Percentiles rank a stretch among this genome's conserved stretches.
These are phyloP conservation scores for Mesocricetus auratus DNA, from an alignment of 2,113 vertebrate genomes.

Conservation along the genomic window DNA sequence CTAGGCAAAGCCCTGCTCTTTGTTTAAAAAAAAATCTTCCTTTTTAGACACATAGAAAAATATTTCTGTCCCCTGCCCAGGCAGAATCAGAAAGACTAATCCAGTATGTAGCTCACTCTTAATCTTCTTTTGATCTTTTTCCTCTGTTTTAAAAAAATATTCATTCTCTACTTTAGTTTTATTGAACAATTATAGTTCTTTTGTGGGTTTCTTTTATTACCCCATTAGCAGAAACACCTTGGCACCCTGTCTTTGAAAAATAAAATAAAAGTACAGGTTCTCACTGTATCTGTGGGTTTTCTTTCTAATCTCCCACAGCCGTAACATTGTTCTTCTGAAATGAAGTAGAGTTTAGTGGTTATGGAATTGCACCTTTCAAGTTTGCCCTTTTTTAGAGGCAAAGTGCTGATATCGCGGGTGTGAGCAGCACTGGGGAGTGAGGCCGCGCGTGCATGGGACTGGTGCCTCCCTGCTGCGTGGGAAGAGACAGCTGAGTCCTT, in stretches of 20 bases:
- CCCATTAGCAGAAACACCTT: conserved; percentile 55
- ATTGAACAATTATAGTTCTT: conserved; percentile 70
- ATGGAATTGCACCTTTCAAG: conserved; percentile 12
- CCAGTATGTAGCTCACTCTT: not conserved
- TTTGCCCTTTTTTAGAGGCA: not conserved
- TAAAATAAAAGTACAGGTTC: conserved; percentile 50
- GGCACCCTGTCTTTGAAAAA: conserved; percentile 66
- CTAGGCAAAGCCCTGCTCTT: not conserved
- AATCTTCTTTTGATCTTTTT: conserved; percentile 12
- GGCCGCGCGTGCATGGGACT: accelerated
- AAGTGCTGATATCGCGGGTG: not conserved
- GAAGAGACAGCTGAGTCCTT: accelerated
- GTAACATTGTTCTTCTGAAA: conserved; percentile 53
- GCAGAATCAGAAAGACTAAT: not conserved
- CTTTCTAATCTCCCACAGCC: conserved; percentile 1
- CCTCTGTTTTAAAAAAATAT: conserved; percentile 4
- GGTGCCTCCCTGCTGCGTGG: accelerated
- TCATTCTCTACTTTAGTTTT: conserved; percentile 64
- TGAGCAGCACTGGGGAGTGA: not conserved
- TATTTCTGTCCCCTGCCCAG: too few relatives aligned
- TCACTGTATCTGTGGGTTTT: conserved; percentile 36
- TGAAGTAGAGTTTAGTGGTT: conserved; percentile 10
- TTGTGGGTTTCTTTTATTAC: conserved; percentile 67
- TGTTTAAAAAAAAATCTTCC: not conserved
- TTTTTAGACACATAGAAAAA: not conserved